Evolutionary conservation across 1,140 invertebrate genomes (phyloP).

Genomic region (Neodiprion pinetum): DNA sequence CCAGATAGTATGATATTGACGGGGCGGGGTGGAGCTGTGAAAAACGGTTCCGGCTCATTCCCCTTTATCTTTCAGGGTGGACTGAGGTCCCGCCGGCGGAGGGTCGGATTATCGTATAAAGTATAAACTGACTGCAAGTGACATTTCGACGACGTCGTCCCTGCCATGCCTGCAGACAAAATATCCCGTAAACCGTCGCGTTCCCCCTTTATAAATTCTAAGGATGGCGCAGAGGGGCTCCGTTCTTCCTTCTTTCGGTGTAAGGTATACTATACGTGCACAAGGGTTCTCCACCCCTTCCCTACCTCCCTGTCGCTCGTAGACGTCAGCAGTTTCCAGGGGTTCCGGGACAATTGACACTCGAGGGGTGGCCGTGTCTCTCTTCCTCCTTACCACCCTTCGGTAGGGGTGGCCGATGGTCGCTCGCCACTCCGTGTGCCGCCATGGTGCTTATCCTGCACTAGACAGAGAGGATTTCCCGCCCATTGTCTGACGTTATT

Average conservation of each 20-base stretch:
- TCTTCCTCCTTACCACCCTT: background rate
- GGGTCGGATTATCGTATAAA: constrained; percentile 41
- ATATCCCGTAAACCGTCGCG: constrained; percentile 48
- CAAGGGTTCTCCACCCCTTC: constrained; percentile 28
- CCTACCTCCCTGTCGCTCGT: constrained; percentile 28
- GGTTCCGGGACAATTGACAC: constrained; percentile 39
- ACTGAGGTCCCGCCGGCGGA: too few species aligned
- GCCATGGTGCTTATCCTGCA: constrained; percentile 22
- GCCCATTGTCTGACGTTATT: constrained; percentile 45
- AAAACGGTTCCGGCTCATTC: too few species aligned
- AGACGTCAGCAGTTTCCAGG: constrained; percentile 18
- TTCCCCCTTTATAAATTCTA: constrained; percentile 55
- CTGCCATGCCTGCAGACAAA: constrained; percentile 40
- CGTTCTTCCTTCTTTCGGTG: constrained; percentile 22
- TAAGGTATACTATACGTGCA: constrained; percentile 57
- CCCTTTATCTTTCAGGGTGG: too few species aligned
- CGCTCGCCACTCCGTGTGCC: constrained; percentile 32
- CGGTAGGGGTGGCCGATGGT: too few species aligned
- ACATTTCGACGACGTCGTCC: constrained; percentile 42
- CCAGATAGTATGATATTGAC: background rate
- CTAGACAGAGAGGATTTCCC: constrained; percentile 36
- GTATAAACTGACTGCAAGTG: constrained; percentile 53
- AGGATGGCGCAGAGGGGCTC: background rate
- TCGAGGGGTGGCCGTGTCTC: constrained; percentile 28
- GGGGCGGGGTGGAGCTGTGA: too few species aligned